Base-by-base conservation (phyloP, 2,797 vertebrate genomes). In the Eptatretus atami region DNA sequence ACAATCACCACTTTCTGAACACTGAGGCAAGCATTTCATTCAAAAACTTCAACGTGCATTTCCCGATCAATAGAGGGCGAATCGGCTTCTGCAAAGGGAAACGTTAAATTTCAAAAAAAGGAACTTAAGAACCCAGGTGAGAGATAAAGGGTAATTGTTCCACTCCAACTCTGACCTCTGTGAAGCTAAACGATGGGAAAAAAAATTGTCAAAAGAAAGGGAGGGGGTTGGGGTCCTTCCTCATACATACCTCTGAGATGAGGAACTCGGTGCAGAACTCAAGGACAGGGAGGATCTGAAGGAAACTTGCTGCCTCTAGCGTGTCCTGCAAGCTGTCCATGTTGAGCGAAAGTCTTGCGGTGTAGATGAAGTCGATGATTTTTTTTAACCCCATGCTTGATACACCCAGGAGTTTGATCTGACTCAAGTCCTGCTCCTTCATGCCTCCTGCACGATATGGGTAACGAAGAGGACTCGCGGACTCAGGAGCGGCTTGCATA, bases 281-380 rank as follows among this genome's bases (percentile, higher is more conserved):
- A 63, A 81, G 72, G 52, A 81, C 77, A 6, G 80, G 77, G 68
- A 81, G 72, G 65, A 81, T 78, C 70, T 81, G 80, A 67, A 81
- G 65, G 69, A 81, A 81, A 71, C 80, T 80, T 6, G 80, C 80
- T 1, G 80, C 79, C 69, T 81, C 80, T 65, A 81, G 70, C 0
- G 78, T 81, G 68, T 81, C 78, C 72, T 80, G 79, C 6, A 81
- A 76, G 64, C 74, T 79, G 15, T 64, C 64, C 70, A 81, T 74
- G 66, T 73, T 75, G 2, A 81, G 75, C 66, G 52, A 71, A 65
- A 81, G 71, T 65, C 71, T 73, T 66, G 78, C 76, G 10, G 78
- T 80, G 73, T 81, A 81, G 69, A 80, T 79, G 72, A 81, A 81
- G 53, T 79, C 76, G 14, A 81, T 78, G 15, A 81, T 77, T 70